These are phyloP conservation scores for Macropis europaea DNA, from an alignment of 2,888 invertebrate genomes.

Conservation along the genomic window DNA sequence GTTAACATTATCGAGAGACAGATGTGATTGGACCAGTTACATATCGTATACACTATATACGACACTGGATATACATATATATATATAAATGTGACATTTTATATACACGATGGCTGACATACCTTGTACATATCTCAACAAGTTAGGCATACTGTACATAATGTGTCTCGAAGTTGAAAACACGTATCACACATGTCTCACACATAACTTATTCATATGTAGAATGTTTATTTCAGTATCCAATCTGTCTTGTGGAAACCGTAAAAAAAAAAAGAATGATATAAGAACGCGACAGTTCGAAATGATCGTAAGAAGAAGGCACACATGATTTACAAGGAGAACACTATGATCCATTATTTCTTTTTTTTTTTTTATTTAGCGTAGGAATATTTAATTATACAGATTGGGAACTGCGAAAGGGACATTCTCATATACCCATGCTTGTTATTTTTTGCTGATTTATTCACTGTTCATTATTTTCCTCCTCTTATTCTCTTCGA, in stretches of 20 bases:
- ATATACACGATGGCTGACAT: conserved; percentile 40
- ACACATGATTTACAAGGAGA: conserved; percentile 54
- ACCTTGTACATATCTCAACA: conserved; percentile 45
- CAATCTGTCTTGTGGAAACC: conserved; percentile 81
- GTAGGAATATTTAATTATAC: conserved; percentile 70
- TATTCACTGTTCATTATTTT: conserved; percentile 73
- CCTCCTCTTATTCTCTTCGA: conserved; percentile 68
- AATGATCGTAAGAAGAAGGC: conserved; percentile 26
- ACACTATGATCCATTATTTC: conserved; percentile 45
- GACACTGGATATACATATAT: neutral
- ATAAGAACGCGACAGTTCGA: conserved; percentile 51
- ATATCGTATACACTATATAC: conserved; percentile 24
- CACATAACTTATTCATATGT: conserved; percentile 79
- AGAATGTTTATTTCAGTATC: conserved; percentile 85
- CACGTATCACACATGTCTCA: conserved; percentile 75
- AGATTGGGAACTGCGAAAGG: conserved; percentile 90
- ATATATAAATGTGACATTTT: conserved; percentile 44
- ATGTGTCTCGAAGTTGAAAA: conserved; percentile 63
- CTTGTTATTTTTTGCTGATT: conserved; percentile 74
- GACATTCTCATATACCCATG: conserved; percentile 86
- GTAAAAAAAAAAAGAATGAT: conserved; percentile 9
- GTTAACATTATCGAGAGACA: conserved; percentile 79
- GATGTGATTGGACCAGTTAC: conserved; percentile 78
- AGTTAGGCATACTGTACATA: conserved; percentile 75
- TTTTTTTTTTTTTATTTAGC: conserved; percentile 4